Evolutionary conservation across 2,797 vertebrate genomes (phyloP).

Genomic region (Ctenochaetus hawaiiensis): DNA sequence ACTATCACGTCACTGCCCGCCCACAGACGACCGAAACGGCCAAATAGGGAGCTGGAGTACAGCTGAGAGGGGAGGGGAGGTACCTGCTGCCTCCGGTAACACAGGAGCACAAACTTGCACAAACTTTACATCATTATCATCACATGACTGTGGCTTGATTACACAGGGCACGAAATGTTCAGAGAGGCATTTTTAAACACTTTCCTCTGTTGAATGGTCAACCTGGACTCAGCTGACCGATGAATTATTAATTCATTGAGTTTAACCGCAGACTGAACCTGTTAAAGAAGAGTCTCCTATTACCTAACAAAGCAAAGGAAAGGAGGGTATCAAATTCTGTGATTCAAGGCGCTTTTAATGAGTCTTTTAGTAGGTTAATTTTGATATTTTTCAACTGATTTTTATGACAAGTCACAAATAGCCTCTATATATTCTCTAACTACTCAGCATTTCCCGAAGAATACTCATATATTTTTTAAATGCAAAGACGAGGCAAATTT

Average conservation of each 20-base stretch:
- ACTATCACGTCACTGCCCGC: slow-evolving; percentile 63
- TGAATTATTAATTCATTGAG: slow-evolving; percentile 44
- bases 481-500: too few relatives aligned
- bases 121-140: background rate
- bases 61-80: background rate
- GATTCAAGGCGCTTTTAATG: background rate
- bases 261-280: slow-evolving; percentile 31
- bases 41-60: slow-evolving; percentile 61
- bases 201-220: too few relatives aligned
- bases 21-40: slow-evolving; percentile 45
- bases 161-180: too few relatives aligned
- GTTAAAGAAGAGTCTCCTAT: slow-evolving; percentile 13
- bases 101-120: too few relatives aligned
- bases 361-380: background rate
- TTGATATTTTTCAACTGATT: too few relatives aligned
- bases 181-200: too few relatives aligned
- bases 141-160: background rate
- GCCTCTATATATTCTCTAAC: background rate
- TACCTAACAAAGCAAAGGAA: slow-evolving; percentile 31
- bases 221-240: slow-evolving; percentile 35
- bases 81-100: background rate
- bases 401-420: background rate
- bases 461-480: background rate
- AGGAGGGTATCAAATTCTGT: background rate
- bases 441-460: background rate